Evolutionary conservation across 2,888 invertebrate species (phyloP), one percentile per base, ranked within the genome.

Genomic region (Asteroscopus sphinx): DNA sequence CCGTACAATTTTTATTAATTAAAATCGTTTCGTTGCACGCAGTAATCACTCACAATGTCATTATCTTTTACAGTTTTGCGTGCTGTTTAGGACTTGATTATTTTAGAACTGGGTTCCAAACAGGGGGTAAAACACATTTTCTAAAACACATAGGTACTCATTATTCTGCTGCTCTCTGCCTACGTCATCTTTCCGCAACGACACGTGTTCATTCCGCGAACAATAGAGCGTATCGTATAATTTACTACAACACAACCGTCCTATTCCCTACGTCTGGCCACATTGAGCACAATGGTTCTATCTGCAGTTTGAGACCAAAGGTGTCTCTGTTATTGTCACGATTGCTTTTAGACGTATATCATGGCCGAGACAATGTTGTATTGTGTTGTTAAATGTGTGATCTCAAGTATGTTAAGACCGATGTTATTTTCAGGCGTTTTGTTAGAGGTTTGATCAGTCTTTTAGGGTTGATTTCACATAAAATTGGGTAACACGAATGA

Each of bases 141-240:
- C 25, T 6, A 25, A 25, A 25, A 2, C 9, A 8, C 15, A 5
- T 12, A n/a, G n/a, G n/a, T n/a, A n/a, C n/a, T n/a, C n/a, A 1
- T 57, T 16, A 32, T 9, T 26, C 35, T 67, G 9, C 62, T 49
- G 15, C 0, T 6, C 4, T 16, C 8, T 7, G 25, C 3, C 32
- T 59, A 1, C 15, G 39, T 41, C 7, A 25, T 15, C 2, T 36
- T 11, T 2, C 7, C 7, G 28, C 32, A 25, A 9, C 17, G 28
- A 32, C 54, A 57, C 53, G 33, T 49, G 68, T 72, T 72, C 69
- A 76, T 68, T 68, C 37, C 40, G 16, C 45, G 40, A 62, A 73
- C 73, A 76, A 76, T 62, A 51, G 57, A n/a, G 25, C 16, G 54
- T 56, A 44, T 51, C 57, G 41, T 65, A 48, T 62, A 72, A 73